phyloP scores from a whole-genome alignment of 2,113 vertebrate species.

The Bambusicola thoracicus region DNA sequence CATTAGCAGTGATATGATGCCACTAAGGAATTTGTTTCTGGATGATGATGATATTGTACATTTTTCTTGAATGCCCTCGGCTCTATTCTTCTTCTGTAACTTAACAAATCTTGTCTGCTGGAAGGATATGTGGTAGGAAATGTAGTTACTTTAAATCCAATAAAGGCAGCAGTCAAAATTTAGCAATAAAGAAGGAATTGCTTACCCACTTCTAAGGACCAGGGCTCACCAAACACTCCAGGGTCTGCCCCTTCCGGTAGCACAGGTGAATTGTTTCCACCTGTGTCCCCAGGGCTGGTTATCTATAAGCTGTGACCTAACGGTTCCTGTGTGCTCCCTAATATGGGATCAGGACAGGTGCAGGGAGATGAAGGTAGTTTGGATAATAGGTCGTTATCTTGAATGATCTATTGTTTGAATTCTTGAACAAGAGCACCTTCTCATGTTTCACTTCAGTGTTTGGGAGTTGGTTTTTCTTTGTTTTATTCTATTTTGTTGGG shows the following conservation, averaged over 20 bases:
- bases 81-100: not conserved
- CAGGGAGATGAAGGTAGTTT: not conserved
- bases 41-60: accelerated
- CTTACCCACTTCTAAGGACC: too few relatives aligned
- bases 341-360: not conserved
- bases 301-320: too few relatives aligned
- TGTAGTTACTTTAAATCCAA: too few relatives aligned
- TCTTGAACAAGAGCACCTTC: not conserved
- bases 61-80: not conserved
- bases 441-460: not conserved
- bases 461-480: not conserved
- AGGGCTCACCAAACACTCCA: too few relatives aligned
- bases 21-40: not conserved
- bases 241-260: too few relatives aligned
- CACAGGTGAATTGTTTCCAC: too few relatives aligned
- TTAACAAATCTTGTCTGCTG: not conserved
- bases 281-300: too few relatives aligned
- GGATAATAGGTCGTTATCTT: not conserved
- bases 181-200: too few relatives aligned
- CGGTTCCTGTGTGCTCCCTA: too few relatives aligned
- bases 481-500: not conserved
- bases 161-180: too few relatives aligned
- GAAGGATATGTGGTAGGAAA: too few relatives aligned
- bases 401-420: not conserved
- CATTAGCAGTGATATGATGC: not conserved